Evolutionary conservation across 2,888 invertebrate genomes (phyloP).

Genomic region (Lasioglossum oenotherae): DNA sequence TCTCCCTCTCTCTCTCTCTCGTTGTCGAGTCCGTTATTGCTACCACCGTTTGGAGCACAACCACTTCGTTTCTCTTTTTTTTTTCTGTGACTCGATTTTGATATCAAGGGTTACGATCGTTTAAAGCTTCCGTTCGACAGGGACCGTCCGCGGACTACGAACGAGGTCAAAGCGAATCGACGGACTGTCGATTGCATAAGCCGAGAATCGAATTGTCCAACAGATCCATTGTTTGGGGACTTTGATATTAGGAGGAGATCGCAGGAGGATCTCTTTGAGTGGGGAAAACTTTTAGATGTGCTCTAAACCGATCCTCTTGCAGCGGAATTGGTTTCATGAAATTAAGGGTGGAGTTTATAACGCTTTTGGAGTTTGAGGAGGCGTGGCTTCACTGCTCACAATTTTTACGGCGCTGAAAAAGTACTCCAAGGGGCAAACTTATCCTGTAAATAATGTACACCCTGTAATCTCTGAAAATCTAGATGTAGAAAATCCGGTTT

Average conservation of each 20-base stretch:
- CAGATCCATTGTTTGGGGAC: conserved; percentile 6
- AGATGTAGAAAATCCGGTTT: no score
- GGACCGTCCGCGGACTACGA: background rate
- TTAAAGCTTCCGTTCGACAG: background rate
- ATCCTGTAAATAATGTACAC: rapidly evolving
- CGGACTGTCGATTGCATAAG: conserved; percentile 21
- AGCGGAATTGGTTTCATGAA: background rate
- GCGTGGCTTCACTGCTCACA: no score
- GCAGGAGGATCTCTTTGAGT: background rate
- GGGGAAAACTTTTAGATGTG: background rate
- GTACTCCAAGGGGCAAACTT: background rate
- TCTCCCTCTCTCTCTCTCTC: background rate
- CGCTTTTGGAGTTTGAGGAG: no score
- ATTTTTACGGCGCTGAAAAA: background rate
- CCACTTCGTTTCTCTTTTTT: background rate
- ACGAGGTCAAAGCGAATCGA: conserved; percentile 40
- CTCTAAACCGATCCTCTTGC: background rate
- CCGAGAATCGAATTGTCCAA: conserved; percentile 20
- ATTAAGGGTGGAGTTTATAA: background rate
- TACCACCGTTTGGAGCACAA: background rate
- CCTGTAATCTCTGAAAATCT: no score
- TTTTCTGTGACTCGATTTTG: background rate
- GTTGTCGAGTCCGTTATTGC: background rate
- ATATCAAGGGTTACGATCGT: background rate
- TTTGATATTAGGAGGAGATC: background rate